Conservation (phyloP, 2,888 invertebrate genomes). For the Nebria salina region DNA sequence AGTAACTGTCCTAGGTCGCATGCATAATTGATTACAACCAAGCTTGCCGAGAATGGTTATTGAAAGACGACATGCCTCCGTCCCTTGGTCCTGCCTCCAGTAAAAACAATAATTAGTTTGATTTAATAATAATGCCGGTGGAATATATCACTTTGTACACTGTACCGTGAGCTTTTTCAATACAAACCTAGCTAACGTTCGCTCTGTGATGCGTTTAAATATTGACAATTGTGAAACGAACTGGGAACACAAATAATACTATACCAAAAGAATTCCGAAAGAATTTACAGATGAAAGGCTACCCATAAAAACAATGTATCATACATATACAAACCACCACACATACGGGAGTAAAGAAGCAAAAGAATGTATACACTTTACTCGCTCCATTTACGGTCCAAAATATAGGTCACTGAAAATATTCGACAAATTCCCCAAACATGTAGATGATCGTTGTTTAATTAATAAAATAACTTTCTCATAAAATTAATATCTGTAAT, state of each 20-base stretch:
- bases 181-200: neutral
- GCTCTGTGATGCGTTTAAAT: neutral
- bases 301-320: neutral
- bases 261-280: neutral
- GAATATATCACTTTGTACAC: neutral
- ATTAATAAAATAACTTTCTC: neutral
- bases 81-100: neutral
- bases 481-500: neutral
- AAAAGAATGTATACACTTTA: neutral
- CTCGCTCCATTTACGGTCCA: neutral
- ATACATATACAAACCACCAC: neutral
- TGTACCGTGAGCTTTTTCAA: neutral
- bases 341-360: neutral
- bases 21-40: neutral
- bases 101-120: neutral
- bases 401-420: neutral
- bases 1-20: neutral
- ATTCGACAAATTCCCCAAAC: neutral
- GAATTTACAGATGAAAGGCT: neutral
- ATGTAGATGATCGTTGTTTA: neutral
- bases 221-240: neutral
- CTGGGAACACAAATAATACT: neutral
- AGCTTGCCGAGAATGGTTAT: constrained; percentile 1
- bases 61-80: neutral
- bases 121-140: neutral